Base-by-base conservation (phyloP, 2,888 invertebrate genomes). In the Chymomyza amoena region DNA sequence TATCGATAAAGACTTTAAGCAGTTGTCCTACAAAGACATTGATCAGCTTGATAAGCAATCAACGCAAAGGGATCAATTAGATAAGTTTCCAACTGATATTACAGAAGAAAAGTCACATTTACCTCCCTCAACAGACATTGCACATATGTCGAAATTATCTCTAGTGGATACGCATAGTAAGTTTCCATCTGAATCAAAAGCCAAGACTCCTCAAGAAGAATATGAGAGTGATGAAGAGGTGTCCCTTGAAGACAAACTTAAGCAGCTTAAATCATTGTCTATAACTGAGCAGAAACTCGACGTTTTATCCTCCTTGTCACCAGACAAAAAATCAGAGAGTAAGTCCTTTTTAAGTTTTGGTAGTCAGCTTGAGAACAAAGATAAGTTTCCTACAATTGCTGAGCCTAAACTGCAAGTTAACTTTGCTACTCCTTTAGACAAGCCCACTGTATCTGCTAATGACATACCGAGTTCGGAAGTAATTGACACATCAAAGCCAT, bases 201-300 rank as follows among this genome's bases (percentile, higher is more conserved):
- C 39, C 4, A 45, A 45, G 10, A 45, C 39, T 13, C 13, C 13
- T 45, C 39, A 13, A 13, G 39, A 45, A 9, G 81, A 85, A 7
- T 80, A 84, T 45, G 81, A 83, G 4, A 85, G 88, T 60, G 88
- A 82, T 10, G 82, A 82, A 16, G 88, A 82, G 45, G 57, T 80
- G 13, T 74, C 78, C 1, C 60, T 6, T 1, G 16, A 15, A 57
- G 68, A 67, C n/a, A 16, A 70, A 9, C 20, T 82, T 0, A 61
- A 66, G n/a, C 32, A 60, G 6, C 60, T 80, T 6, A 7, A 56
- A n/a, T 13, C 39, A 13, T 45, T 45, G 39, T 2, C 3, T 45
- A 13, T 45, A 20, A 36, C 10, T 7, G 66, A 73, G 36, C 45
- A 59, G 2, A 62, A 32, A 54, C 36, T 54, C 32, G 63, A 66